Evolutionary conservation across 1,140 invertebrate species (phyloP), one percentile per base, ranked within the genome.

Genomic region (Drosophila pruinosa): DNA sequence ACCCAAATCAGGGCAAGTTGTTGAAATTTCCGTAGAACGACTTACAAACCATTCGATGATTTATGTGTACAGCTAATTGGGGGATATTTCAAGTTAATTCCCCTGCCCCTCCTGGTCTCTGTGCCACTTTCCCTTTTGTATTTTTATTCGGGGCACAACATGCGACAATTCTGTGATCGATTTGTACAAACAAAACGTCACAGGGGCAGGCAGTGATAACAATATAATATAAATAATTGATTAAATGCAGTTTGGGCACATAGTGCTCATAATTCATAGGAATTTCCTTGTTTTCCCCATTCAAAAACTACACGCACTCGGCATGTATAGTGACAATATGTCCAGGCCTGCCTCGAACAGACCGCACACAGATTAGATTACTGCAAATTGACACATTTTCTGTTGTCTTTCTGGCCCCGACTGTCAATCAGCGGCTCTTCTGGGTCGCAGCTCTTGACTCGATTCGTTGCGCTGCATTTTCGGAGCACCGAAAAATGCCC

Each of bases 311-410:
- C 22, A 14, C 2, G 12, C 19, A 52, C 22, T 26, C 3, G n/a
- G n/a, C 21, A 47, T 24, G 17, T 59, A 38, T 47, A 0, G n/a
- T n/a, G n/a, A n/a, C n/a, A 2, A 34, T 43, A n/a, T 61, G 56
- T 24, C 12, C 24, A 26, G 19, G 14, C 39, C n/a, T n/a, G 28
- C 58, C 52, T 34, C 26, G 36, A 8, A 7, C 5, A 31, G 57
- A 85, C 80, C 80, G 69, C 81, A 86, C 81, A 86, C 69, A 85
- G 81, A 85, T 85, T 86, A 85, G 81, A 85, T 85, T 85, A 77
- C 77, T 86, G 81, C 69, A 86, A 86, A 85, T 86, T 85, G 81
- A 85, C 81, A 85, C 77, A 86, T 85, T 80, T 85, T 65, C 58
- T 64, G 54, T 67, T 52, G 52, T 76, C 70, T 28, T 19, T 19